A percentile compares a stretch with the other conserved stretches of the same genome.
Conservation (phyloP, 2,113 vertebrate genomes). For the Indicator maculatus region DNA sequence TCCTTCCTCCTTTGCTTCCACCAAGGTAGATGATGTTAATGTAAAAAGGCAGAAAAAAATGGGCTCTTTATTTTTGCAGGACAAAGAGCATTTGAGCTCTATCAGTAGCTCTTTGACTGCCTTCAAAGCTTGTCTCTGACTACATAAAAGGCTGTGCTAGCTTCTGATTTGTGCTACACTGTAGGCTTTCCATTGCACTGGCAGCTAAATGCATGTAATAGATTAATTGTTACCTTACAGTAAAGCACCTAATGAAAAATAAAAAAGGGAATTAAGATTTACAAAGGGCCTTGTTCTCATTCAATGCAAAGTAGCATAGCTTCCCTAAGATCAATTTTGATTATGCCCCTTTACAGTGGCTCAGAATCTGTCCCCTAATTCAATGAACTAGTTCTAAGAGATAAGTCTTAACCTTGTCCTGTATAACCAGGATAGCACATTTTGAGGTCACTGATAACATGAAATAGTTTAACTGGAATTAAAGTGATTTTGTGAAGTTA, state of each 20-base stretch:
- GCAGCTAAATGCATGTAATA: background rate
- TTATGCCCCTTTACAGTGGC: background rate
- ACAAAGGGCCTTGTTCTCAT: background rate
- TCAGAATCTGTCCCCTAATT: constrained; percentile 20
- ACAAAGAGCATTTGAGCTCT: constrained; percentile 61
- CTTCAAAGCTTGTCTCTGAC: constrained; percentile 53
- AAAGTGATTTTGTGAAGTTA: constrained; percentile 34
- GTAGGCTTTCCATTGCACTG: background rate
- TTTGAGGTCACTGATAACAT: constrained; percentile 43
- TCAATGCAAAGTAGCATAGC: background rate
- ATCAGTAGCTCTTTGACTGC: constrained; percentile 61
- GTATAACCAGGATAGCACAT: background rate
- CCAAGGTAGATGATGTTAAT: constrained; percentile 48
- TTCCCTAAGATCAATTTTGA: constrained; percentile 18
- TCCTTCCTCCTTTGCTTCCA: constrained; percentile 9
- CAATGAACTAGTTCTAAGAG: background rate
- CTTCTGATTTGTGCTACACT: constrained; percentile 3
- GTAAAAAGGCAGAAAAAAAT: constrained; percentile 45
- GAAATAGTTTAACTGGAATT: constrained; percentile 52
- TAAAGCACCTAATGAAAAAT: background rate
- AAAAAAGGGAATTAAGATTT: constrained; percentile 22
- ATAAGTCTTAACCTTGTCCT: constrained; percentile 31
- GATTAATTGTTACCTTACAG: background rate
- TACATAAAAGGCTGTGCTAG: constrained; percentile 42
- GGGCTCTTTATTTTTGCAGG: constrained; percentile 41